Evolutionary conservation across 2,797 vertebrate species (phyloP).

Genomic region (Sebastes diploproa): DNA sequence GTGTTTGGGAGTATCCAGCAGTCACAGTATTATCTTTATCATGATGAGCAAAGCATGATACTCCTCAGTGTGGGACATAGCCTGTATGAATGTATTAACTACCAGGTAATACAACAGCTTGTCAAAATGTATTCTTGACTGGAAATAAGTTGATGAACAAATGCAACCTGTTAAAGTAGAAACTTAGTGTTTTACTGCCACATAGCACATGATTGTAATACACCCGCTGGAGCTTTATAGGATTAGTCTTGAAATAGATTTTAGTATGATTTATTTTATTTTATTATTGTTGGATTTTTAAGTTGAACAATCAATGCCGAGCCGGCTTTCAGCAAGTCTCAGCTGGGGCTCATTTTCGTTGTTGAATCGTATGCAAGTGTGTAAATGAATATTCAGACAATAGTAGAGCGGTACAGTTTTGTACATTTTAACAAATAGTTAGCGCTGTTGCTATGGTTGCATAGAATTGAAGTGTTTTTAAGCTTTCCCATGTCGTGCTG

Average conservation of each 20-base stretch:
- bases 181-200: not conserved
- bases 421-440: not conserved
- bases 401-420: not conserved
- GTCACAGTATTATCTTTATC: not conserved
- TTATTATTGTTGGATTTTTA: not conserved
- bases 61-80: constrained; percentile 4
- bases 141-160: not conserved
- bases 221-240: not conserved
- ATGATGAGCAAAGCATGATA: constrained; percentile 19
- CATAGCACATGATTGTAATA: not conserved
- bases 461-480: not conserved
- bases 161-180: not conserved
- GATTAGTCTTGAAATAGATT: not conserved
- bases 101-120: not conserved
- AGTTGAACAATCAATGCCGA: not conserved
- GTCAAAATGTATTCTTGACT: constrained; percentile 30
- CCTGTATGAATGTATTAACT: constrained; percentile 23
- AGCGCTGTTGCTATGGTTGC: too few relatives aligned
- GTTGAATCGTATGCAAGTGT: not conserved
- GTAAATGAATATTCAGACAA: not conserved
- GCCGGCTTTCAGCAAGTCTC: not conserved
- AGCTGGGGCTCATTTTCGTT: not conserved
- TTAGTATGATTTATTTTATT: not conserved
- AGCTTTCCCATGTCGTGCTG: not conserved
- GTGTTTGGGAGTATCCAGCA: constrained; percentile 1